phyloP scores from a whole-genome alignment of 2,797 vertebrate species.

The Anguilla obscura region DNA sequence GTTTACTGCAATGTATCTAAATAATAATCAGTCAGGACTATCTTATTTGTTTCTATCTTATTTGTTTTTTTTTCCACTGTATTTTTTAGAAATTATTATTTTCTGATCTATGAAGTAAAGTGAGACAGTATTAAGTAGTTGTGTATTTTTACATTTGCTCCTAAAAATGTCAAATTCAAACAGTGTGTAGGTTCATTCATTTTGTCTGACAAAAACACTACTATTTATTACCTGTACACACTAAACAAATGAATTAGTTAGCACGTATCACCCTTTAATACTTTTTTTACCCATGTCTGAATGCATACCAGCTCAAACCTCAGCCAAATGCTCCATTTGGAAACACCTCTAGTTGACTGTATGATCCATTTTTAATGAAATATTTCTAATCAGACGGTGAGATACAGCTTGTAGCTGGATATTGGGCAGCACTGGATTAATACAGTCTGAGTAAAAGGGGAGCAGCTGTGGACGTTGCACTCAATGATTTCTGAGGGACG shows the following conservation, averaged over 20 bases:
- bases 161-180: background rate
- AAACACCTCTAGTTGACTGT: background rate
- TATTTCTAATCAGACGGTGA: background rate
- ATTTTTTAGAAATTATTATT: background rate
- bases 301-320: background rate
- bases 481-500: slow-evolving; percentile 1
- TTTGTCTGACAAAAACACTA: background rate
- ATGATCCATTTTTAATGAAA: background rate
- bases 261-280: background rate
- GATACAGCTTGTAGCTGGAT: background rate
- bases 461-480: background rate
- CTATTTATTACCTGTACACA: background rate
- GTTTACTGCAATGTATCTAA: background rate
- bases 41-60: background rate
- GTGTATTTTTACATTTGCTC: background rate
- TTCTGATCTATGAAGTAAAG: background rate
- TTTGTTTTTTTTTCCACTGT: too few relatives aligned
- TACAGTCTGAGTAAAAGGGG: background rate
- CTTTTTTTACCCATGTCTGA: background rate
- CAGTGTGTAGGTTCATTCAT: background rate
- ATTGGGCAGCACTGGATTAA: background rate
- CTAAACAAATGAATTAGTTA: background rate
- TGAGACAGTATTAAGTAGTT: background rate
- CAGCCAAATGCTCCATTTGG: background rate
- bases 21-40: background rate